phyloP scores from a whole-genome alignment of 2,797 vertebrate species.

The Allobates femoralis region DNA sequence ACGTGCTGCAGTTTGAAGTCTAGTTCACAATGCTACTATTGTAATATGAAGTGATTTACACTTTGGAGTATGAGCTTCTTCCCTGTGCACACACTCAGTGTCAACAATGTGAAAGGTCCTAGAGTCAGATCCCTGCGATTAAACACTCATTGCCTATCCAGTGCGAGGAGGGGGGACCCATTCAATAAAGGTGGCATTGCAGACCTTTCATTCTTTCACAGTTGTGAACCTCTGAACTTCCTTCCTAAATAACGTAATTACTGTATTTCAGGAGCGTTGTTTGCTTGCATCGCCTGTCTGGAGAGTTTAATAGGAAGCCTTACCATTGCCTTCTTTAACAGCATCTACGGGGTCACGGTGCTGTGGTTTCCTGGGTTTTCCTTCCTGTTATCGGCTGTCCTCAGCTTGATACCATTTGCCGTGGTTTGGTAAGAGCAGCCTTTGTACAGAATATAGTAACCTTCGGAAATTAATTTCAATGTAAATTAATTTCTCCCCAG shows the following conservation, averaged over 20 bases:
- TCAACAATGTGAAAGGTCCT: too few relatives aligned
- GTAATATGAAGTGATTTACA: too few relatives aligned
- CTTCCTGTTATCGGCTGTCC: constrained; percentile 84
- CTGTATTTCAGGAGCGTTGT: constrained; percentile 83
- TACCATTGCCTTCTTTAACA: constrained; percentile 78
- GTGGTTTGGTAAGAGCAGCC: constrained; percentile 81
- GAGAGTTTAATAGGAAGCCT: constrained; percentile 80
- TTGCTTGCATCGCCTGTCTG: constrained; percentile 88
- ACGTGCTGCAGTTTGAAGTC: too few relatives aligned
- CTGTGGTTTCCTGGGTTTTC: constrained; percentile 86
- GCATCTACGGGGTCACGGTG: constrained; percentile 87
- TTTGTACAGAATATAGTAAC: background rate
- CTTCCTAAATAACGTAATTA: background rate
- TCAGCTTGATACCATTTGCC: constrained; percentile 82
- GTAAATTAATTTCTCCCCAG: background rate
- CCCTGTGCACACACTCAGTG: too few relatives aligned
- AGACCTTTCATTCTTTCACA: background rate
- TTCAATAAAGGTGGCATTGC: too few relatives aligned
- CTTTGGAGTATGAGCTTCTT: too few relatives aligned
- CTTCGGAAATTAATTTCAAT: background rate
- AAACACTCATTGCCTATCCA: too few relatives aligned
- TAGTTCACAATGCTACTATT: too few relatives aligned
- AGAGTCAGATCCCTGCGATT: too few relatives aligned
- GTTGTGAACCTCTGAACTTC: background rate
- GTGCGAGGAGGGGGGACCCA: too few relatives aligned